Evolutionary conservation across 1,140 invertebrate genomes (phyloP), one percentile per base, ranked within the genome.

Genomic region (Diabrotica undecimpunctata): DNA sequence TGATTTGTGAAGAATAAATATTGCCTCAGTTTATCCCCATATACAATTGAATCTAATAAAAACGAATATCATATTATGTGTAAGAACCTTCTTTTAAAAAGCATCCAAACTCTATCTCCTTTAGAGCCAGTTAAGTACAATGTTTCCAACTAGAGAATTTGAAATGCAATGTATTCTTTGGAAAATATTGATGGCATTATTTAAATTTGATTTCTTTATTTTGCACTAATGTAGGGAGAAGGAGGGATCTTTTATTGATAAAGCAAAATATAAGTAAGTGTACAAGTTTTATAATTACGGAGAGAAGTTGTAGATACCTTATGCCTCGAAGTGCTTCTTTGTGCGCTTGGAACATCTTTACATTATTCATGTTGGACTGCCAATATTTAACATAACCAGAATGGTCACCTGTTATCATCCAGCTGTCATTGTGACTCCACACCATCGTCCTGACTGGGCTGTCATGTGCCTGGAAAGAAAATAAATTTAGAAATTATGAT

Each of bases 291-390:
- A 71, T 62, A 70, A 75, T 67, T 66, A 72, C 71, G 73, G 51
- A 78, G 75, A 77, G 74, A 73, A 76, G 74, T 73, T 76, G 73
- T 77, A 80, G 84, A 84, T 90, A 97, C 94, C 93, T 96, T 84
- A 99, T 92, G 82, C 96, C 97, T 80, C 98, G 88, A 74, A 99
- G 91, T 66, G 98, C 92, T 86, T 99, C 98, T 88, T 99, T 99
- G 82, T 99, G 98, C 39, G 96, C 98, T 84, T 99, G 97, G 86
- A 97, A 99, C 95, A 99, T 98, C 87, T 99, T 99, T 13, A 99
- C 98, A 83, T 99, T 99, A 84, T 99, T 99, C 97, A 99, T 99
- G 82, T 99, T 99, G 70, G 95, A 96, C 85, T 99, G 98, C 98
- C 98, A 99, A 83, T 99, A 99, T 78, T 99, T 99, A 53, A 99